Evolutionary conservation across 2,113 vertebrate genomes (phyloP).

Genomic region (Sebastes fasciatus): DNA sequence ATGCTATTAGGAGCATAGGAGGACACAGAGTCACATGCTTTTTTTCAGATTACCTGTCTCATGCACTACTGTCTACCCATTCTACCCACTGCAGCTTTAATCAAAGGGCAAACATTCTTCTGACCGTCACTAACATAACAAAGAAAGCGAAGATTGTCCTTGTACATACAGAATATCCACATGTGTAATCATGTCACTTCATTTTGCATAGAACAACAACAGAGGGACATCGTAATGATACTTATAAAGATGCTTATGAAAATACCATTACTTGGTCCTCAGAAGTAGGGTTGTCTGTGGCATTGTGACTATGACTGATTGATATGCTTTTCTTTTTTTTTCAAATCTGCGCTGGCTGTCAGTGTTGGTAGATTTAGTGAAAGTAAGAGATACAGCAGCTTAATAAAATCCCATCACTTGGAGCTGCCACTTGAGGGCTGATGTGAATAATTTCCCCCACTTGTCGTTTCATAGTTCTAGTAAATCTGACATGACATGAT

Average conservation of each 20-base stretch:
- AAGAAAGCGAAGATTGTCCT: background rate
- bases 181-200: background rate
- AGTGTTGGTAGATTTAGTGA: background rate
- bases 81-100: background rate
- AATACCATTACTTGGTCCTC: background rate
- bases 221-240: background rate
- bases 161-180: background rate
- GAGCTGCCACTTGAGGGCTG: background rate
- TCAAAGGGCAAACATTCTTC: slow-evolving; percentile 16
- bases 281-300: background rate
- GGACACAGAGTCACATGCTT: no score
- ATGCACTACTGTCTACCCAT: no score
- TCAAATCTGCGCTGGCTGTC: background rate
- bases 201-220: background rate
- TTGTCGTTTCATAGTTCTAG: background rate
- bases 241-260: background rate
- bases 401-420: background rate
- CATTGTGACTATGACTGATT: background rate
- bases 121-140: background rate
- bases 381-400: slow-evolving; percentile 11
- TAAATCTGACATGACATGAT: slow-evolving; percentile 24
- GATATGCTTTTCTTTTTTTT: background rate
- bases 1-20: no score
- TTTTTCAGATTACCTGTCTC: no score
- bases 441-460: background rate